Percentiles rank a stretch among this genome's conserved stretches.
Conservation (phyloP, 2,888 invertebrate species). For the Coelopa pilipes region DNA sequence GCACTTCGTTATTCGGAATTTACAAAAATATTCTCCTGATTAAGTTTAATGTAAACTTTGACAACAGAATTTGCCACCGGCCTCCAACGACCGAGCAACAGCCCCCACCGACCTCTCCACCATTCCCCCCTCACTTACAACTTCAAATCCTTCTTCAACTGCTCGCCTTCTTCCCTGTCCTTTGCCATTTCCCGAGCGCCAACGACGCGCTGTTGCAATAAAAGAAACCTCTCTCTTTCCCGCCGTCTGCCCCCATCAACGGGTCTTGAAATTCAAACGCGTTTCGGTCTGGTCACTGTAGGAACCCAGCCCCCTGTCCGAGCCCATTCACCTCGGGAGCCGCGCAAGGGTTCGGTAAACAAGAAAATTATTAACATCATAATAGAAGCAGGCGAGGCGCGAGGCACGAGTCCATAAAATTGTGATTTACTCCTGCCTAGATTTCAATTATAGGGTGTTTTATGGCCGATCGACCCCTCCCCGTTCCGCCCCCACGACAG, state of each 20-base stretch:
- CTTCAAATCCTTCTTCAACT: too few species aligned
- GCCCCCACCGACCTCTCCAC: too few species aligned
- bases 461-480: not conserved
- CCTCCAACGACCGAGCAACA: too few species aligned
- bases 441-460: conserved; percentile 54
- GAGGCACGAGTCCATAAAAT: conserved; percentile 52
- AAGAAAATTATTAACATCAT: conserved; percentile 56
- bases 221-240: too few species aligned
- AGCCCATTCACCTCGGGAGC: too few species aligned
- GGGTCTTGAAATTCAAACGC: too few species aligned
- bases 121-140: too few species aligned
- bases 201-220: too few species aligned
- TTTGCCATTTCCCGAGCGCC: too few species aligned
- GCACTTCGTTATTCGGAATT: conserved; percentile 25
- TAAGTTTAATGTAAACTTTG: conserved; percentile 20
- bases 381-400: conserved; percentile 40
- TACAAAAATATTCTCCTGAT: conserved; percentile 14
- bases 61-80: too few species aligned
- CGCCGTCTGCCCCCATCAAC: too few species aligned
- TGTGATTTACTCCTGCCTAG: conserved; percentile 59
- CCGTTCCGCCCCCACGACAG: not conserved
- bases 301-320: not conserved
- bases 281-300: not conserved
- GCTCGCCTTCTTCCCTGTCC: too few species aligned
- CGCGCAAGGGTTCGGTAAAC: conserved; percentile 35